Evolutionary conservation across 2,797 vertebrate genomes (phyloP).

Genomic region (Acrossocheilus wenchowensis): DNA sequence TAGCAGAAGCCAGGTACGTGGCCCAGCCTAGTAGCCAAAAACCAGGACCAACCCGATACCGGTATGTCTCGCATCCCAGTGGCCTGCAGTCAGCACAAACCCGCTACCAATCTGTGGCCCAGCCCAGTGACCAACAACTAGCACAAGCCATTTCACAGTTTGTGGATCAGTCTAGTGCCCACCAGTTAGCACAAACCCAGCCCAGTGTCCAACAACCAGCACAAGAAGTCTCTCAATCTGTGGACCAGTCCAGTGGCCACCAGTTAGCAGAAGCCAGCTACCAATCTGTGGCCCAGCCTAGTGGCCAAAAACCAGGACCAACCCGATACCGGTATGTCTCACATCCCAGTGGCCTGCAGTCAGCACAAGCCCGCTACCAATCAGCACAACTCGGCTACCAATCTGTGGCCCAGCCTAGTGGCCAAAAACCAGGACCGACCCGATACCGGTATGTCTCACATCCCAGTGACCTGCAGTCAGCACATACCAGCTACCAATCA

Average conservation of each 20-base stretch:
- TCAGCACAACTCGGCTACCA: too few relatives aligned
- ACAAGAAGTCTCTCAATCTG: too few relatives aligned
- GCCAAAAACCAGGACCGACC: background rate
- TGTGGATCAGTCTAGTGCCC: too few relatives aligned
- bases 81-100: rapidly evolving
- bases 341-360: too few relatives aligned
- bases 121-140: background rate
- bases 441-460: rapidly evolving
- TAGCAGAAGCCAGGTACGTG: too few relatives aligned
- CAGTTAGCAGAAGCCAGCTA: background rate
- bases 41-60: background rate
- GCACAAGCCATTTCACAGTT: too few relatives aligned
- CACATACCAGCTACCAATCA: background rate
- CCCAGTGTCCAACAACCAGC: background rate
- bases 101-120: background rate
- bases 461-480: rapidly evolving
- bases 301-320: too few relatives aligned
- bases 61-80: rapidly evolving
- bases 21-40: background rate
- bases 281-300: too few relatives aligned
- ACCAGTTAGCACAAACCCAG: too few relatives aligned
- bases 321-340: too few relatives aligned
- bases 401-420: too few relatives aligned
- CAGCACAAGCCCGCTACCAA: background rate
- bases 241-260: too few relatives aligned